Evolutionary conservation across 1,140 invertebrate species (phyloP).

Genomic region (Telenomus remus): DNA sequence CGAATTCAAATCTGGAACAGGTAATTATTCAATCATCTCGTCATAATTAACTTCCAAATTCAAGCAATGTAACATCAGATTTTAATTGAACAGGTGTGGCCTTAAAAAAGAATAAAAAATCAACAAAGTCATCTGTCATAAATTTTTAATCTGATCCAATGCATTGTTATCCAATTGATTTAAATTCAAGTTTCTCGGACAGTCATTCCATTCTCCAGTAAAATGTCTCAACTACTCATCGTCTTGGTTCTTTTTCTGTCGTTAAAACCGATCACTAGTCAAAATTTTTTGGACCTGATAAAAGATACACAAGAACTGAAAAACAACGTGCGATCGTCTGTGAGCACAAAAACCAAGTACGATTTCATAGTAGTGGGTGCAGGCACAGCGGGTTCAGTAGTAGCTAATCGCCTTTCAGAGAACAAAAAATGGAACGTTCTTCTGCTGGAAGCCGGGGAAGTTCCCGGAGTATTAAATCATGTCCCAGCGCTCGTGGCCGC

Average conservation of each 20-base stretch:
- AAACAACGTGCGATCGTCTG: slow-evolving; percentile 35
- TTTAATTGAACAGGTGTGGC: slow-evolving; percentile 8
- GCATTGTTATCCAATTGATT: no score
- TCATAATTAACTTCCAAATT: slow-evolving; percentile 28
- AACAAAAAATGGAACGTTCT: slow-evolving; percentile 73
- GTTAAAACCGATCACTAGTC: slow-evolving; percentile 5
- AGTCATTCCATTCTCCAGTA: slow-evolving; percentile 14
- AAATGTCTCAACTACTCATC: slow-evolving; percentile 25
- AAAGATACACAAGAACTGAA: slow-evolving; percentile 42
- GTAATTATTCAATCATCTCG: slow-evolving; percentile 26
- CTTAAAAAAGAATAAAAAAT: slow-evolving; percentile 26
- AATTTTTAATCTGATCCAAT: background rate
- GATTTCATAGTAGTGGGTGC: slow-evolving; percentile 78
- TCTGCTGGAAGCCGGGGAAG: slow-evolving; percentile 73
- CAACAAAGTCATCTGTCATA: slow-evolving; percentile 3
- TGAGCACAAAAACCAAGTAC: slow-evolving; percentile 55
- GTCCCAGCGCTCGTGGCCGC: slow-evolving; percentile 72
- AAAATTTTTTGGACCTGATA: slow-evolving; percentile 52
- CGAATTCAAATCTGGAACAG: slow-evolving; percentile 18
- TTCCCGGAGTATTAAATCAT: slow-evolving; percentile 72
- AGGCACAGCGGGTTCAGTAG: slow-evolving; percentile 78
- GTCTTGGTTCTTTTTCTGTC: slow-evolving; percentile 1
- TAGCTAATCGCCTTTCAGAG: slow-evolving; percentile 78
- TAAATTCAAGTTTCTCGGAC: no score
- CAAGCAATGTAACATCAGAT: slow-evolving; percentile 22